These are phyloP conservation scores for Cynopterus brachyotis DNA, from an alignment of 2,113 vertebrate genomes.

Conservation along the genomic window DNA sequence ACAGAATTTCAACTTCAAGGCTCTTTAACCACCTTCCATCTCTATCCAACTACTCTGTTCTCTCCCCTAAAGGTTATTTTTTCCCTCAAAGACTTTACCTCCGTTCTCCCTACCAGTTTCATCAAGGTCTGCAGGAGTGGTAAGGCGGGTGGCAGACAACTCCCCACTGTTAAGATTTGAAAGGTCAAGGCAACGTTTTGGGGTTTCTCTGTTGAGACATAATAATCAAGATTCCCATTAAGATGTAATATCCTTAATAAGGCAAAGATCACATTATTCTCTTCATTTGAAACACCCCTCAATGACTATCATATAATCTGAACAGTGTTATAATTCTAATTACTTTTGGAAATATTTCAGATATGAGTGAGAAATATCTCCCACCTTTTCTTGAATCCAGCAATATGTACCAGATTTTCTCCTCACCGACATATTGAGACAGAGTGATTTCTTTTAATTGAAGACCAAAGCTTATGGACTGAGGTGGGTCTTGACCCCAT, in stretches of 20 bases:
- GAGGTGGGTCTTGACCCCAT: not conserved
- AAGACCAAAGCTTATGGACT: not conserved
- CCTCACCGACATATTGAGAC: not conserved
- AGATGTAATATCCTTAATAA: conserved; percentile 14
- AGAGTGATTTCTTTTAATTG: not conserved
- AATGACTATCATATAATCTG: conserved; percentile 19
- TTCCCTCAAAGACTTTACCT: not conserved
- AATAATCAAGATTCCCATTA: conserved; percentile 54
- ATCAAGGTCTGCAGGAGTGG: conserved; percentile 50
- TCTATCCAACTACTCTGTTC: not conserved
- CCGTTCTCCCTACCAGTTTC: conserved; percentile 65
- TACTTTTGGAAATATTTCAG: conserved; percentile 18
- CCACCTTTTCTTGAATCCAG: not conserved
- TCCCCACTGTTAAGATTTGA: conserved; percentile 79
- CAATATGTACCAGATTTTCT: not conserved
- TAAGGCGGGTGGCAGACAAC: conserved; percentile 57
- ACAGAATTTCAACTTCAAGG: conserved; percentile 16
- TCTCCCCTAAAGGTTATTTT: conserved; percentile 12
- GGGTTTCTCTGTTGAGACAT: conserved; percentile 79
- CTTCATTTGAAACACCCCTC: conserved; percentile 9
- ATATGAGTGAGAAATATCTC: conserved; percentile 2
- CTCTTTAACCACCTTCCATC: not conserved
- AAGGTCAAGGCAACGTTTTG: conserved; percentile 82
- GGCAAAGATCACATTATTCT: not conserved
- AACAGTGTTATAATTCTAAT: conserved; percentile 21